A percentile compares a stretch with the other conserved stretches of the same genome.
These are phyloP conservation scores for Rhodophaea formosa DNA, from an alignment of 2,888 invertebrate species.

Conservation along the genomic window DNA sequence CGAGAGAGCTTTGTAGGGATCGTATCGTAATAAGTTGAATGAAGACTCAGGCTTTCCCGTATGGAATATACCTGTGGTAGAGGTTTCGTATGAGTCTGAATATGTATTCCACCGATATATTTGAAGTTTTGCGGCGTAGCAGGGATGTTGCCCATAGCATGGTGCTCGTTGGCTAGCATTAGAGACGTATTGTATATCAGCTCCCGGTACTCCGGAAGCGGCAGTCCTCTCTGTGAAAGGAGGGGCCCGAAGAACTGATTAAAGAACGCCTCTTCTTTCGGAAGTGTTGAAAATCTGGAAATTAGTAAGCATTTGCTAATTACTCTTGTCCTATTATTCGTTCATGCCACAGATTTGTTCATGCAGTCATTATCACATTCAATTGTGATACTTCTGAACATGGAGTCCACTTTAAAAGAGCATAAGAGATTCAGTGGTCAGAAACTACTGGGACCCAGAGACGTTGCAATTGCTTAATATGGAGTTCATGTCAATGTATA, in stretches of 20 bases:
- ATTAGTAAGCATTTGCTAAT: not conserved
- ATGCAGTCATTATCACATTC: too few species aligned
- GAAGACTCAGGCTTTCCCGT: too few species aligned
- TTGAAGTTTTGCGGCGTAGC: conserved; percentile 25
- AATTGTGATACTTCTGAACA: too few species aligned
- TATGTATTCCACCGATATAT: conserved; percentile 36
- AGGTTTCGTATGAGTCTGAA: conserved; percentile 32
- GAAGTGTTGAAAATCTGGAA: conserved; percentile 16
- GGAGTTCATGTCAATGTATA: too few species aligned
- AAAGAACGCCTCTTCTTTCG: conserved; percentile 21
- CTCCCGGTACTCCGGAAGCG: conserved; percentile 16
- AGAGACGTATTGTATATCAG: conserved; percentile 25
- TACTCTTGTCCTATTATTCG: not conserved
- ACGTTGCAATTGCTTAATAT: too few species aligned
- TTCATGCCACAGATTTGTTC: too few species aligned
- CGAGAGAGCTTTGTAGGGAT: too few species aligned
- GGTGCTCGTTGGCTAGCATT: conserved; percentile 27
- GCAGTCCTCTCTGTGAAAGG: conserved; percentile 11
- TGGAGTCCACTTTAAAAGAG: too few species aligned
- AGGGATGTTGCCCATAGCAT: conserved; percentile 28
- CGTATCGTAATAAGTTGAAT: too few species aligned
- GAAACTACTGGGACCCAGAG: too few species aligned
- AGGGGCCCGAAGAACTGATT: conserved; percentile 17
- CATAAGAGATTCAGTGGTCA: too few species aligned
- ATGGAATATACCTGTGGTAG: conserved; percentile 35